Percentiles rank a stretch among this genome's conserved stretches.
These are phyloP conservation scores for Pandemis corylana DNA, from an alignment of 2,888 invertebrate genomes.

Conservation along the genomic window DNA sequence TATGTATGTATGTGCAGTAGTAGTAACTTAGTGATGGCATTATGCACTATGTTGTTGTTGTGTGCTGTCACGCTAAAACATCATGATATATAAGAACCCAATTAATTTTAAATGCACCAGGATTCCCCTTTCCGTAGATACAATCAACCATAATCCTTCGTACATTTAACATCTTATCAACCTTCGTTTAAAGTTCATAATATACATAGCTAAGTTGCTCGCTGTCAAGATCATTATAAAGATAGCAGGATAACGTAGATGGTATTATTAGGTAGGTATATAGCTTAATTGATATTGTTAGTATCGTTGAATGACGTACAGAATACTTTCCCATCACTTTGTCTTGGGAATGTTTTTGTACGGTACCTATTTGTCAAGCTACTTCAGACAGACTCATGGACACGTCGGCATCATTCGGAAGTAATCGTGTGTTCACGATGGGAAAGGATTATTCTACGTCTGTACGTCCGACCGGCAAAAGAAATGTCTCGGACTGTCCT, in stretches of 20 bases:
- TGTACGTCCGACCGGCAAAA: no score
- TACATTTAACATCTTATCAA: not conserved
- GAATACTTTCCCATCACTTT: no score
- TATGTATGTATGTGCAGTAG: no score
- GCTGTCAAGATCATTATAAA: not conserved
- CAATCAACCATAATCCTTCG: not conserved
- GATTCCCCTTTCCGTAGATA: not conserved
- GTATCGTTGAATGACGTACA: not conserved
- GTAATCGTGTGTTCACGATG: no score
- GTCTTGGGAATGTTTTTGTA: no score
- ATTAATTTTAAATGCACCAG: conserved; percentile 1
- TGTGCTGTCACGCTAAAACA: not conserved
- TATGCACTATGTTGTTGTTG: not conserved
- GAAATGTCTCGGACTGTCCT: no score
- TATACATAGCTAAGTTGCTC: not conserved
- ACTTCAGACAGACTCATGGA: no score
- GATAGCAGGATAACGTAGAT: conserved; percentile 1
- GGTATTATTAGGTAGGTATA: not conserved
- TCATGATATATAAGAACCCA: not conserved
- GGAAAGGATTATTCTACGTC: no score
- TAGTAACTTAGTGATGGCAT: no score
- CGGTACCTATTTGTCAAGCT: no score
- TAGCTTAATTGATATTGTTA: not conserved
- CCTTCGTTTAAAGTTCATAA: not conserved
- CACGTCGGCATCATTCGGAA: no score